Percentiles rank a stretch among this genome's conserved stretches.
These are phyloP conservation scores for Ctenodactylus gundi DNA, from an alignment of 2,113 vertebrate species.

Conservation along the genomic window DNA sequence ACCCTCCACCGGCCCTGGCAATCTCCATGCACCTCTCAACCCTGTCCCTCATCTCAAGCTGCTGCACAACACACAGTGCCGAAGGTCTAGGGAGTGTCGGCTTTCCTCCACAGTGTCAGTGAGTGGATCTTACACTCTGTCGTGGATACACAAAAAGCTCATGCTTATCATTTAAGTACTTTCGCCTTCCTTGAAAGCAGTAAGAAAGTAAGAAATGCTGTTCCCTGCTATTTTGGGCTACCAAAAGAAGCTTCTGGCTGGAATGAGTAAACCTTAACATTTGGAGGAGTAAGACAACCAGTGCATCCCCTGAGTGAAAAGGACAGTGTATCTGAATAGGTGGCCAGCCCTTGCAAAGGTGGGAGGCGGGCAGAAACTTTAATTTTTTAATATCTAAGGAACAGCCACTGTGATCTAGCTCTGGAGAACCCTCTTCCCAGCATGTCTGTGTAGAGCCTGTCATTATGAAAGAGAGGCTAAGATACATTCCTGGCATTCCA, in stretches of 20 bases:
- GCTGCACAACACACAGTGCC: background rate
- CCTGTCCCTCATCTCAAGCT: background rate
- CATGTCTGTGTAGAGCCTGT: background rate
- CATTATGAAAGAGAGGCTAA: background rate
- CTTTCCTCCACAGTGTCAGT: background rate
- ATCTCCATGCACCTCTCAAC: background rate
- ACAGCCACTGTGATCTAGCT: too few relatives aligned
- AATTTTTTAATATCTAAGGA: background rate
- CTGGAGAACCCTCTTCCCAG: background rate
- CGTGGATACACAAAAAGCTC: background rate
- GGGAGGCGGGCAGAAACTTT: background rate
- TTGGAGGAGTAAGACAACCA: background rate
- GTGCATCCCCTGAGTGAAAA: background rate
- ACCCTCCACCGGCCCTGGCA: too few relatives aligned
- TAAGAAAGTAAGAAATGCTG: background rate
- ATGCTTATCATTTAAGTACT: background rate
- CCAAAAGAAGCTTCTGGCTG: background rate
- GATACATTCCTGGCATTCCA: background rate
- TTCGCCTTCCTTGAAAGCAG: background rate
- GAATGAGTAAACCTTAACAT: background rate
- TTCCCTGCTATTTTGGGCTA: background rate
- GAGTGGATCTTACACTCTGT: background rate
- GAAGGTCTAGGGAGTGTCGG: background rate
- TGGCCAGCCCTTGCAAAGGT: background rate
- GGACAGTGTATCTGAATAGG: too few relatives aligned